A percentile compares a stretch with the other conserved stretches of the same genome.
These are phyloP conservation scores for Exaiptasia diaphana DNA, from an alignment of 64 coral and sea anemone genomes.

Conservation along the genomic window DNA sequence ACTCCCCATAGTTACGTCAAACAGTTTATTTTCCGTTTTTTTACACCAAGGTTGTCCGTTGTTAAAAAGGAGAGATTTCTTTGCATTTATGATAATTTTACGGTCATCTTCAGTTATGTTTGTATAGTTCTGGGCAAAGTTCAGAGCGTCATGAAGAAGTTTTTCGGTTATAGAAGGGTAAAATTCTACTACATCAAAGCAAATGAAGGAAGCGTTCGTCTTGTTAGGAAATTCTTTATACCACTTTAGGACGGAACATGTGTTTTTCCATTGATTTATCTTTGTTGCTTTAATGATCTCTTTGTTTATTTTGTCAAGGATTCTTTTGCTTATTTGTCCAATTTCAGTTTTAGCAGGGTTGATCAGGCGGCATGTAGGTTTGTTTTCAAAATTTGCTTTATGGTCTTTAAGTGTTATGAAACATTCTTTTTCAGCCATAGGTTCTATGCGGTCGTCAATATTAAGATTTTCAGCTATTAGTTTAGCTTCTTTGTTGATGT, in stretches of 20 bases:
- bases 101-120: neutral
- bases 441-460: slow-evolving; percentile 13
- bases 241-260: neutral
- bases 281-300: neutral
- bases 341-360: slow-evolving; percentile 26
- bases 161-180: slow-evolving; percentile 9
- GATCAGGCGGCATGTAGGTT: slow-evolving; percentile 25
- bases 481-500: neutral
- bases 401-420: slow-evolving; percentile 21
- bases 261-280: slow-evolving; percentile 39
- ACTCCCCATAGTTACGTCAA: neutral
- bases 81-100: neutral
- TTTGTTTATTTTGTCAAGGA: slow-evolving; percentile 22
- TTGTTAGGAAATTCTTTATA: neutral
- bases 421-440: slow-evolving; percentile 7
- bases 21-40: neutral
- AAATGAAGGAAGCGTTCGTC: slow-evolving; percentile 1
- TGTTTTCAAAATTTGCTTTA: slow-evolving; percentile 10
- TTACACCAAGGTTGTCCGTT: neutral
- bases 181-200: slow-evolving; percentile 32
- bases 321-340: slow-evolving; percentile 27
- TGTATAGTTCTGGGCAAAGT: slow-evolving; percentile 8
- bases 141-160: slow-evolving; percentile 8
- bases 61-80: neutral
- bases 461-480: neutral